These are phyloP conservation scores for Limenitis arthemis DNA, from an alignment of 2,888 invertebrate genomes.

Conservation along the genomic window DNA sequence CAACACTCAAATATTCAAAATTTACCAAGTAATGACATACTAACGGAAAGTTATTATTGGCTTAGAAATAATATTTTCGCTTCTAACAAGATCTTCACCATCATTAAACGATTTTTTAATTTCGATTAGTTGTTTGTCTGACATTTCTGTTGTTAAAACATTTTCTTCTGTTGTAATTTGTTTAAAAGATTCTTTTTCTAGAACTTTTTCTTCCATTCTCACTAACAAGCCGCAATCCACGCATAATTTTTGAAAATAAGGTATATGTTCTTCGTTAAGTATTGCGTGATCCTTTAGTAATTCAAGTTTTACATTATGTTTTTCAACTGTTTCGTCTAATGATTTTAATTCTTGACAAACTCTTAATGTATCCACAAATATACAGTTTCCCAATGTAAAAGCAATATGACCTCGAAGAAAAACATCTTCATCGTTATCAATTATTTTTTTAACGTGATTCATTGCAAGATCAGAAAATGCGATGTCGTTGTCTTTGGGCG, in stretches of 20 bases:
- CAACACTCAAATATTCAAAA: slow-evolving; percentile 3
- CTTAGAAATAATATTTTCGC: slow-evolving; percentile 17
- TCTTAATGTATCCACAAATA: slow-evolving; percentile 77
- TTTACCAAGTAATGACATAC: background rate
- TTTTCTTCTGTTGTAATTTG: background rate
- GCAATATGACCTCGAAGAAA: slow-evolving; percentile 61
- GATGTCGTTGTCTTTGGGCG: slow-evolving; percentile 54
- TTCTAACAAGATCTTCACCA: too few species aligned
- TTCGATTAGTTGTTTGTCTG: too few species aligned
- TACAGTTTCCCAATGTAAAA: slow-evolving; percentile 71
- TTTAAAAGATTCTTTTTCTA: background rate
- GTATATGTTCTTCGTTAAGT: slow-evolving; percentile 61
- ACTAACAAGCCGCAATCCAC: slow-evolving; percentile 32
- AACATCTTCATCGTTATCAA: slow-evolving; percentile 43
- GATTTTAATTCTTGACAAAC: slow-evolving; percentile 67
- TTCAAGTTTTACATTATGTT: slow-evolving; percentile 66
- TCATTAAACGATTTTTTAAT: too few species aligned
- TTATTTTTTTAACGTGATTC: slow-evolving; percentile 38
- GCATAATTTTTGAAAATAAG: slow-evolving; percentile 59
- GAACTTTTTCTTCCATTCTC: slow-evolving; percentile 4
- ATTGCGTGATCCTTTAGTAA: slow-evolving; percentile 56
- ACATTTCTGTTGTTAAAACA: background rate
- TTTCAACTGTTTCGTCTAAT: slow-evolving; percentile 62
- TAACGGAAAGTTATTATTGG: background rate
- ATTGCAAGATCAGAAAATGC: slow-evolving; percentile 49